Evolutionary conservation across 2,888 invertebrate genomes (phyloP).

Genomic region (Hermaeophaga mercurialis): DNA sequence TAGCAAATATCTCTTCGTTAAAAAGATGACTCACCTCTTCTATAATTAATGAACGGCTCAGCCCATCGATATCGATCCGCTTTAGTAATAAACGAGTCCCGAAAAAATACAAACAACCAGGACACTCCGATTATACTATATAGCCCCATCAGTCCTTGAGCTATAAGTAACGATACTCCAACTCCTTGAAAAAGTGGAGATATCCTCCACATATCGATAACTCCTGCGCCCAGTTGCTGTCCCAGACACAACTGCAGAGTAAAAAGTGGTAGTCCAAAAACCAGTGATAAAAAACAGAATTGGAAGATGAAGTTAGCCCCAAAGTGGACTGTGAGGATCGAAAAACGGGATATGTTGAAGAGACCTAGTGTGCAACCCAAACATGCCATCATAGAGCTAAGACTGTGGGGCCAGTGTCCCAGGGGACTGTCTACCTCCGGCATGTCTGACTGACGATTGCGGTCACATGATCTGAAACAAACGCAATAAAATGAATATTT

Average conservation of each 20-base stretch:
- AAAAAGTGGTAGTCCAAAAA: slow-evolving; percentile 75
- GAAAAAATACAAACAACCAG: slow-evolving; percentile 88
- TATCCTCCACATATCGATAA: slow-evolving; percentile 92
- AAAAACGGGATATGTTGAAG: slow-evolving; percentile 78
- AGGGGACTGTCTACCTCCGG: slow-evolving; percentile 61
- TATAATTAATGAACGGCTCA: slow-evolving; percentile 71
- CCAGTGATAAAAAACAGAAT: slow-evolving; percentile 80
- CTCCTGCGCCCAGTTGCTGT: slow-evolving; percentile 81
- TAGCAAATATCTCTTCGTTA: background rate
- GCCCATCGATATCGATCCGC: slow-evolving; percentile 82
- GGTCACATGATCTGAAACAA: slow-evolving; percentile 61
- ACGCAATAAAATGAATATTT: no score
- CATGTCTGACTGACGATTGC: slow-evolving; percentile 55
- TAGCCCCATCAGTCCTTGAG: slow-evolving; percentile 81
- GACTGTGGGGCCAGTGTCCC: slow-evolving; percentile 71
- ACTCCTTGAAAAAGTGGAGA: slow-evolving; percentile 91
- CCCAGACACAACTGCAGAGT: slow-evolving; percentile 86
- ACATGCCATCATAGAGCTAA: slow-evolving; percentile 81
- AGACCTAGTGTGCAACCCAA: slow-evolving; percentile 86
- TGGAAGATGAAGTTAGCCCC: slow-evolving; percentile 89
- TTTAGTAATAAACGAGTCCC: slow-evolving; percentile 84
- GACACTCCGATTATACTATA: slow-evolving; percentile 89
- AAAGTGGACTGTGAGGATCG: slow-evolving; percentile 84
- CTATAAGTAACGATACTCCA: slow-evolving; percentile 78
- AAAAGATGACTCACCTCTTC: slow-evolving; percentile 62